Evolutionary conservation across 1,140 invertebrate genomes (phyloP).

Genomic region (Bactericera cockerelli): DNA sequence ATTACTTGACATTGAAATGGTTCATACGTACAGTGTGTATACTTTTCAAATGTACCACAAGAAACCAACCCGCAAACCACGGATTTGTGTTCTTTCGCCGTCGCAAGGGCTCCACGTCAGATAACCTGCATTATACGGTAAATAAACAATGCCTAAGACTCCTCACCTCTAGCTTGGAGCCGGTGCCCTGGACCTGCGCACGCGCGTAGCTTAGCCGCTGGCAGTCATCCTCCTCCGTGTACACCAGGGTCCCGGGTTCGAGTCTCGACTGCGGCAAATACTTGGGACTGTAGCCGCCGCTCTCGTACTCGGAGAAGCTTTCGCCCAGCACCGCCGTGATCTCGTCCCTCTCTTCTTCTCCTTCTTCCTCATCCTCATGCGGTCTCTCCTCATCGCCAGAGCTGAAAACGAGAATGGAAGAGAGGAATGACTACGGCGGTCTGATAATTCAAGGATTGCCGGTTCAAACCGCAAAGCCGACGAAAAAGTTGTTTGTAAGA

Average conservation of each 20-base stretch:
- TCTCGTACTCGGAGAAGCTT: conserved; percentile 53
- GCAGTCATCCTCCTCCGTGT: conserved; percentile 60
- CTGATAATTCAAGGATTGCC: too few relatives aligned
- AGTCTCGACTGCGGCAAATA: conserved; percentile 49
- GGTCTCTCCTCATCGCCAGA: conserved; percentile 14
- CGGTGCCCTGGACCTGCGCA: conserved; percentile 39
- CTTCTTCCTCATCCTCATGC: conserved; percentile 12
- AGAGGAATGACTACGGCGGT: too few relatives aligned
- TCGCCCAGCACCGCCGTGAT: conserved; percentile 35
- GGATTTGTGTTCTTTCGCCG: too few relatives aligned
- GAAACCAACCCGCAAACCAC: too few relatives aligned
- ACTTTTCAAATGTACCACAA: too few relatives aligned
- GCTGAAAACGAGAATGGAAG: conserved; percentile 2
- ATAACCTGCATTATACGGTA: too few relatives aligned
- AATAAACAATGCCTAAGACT: too few relatives aligned
- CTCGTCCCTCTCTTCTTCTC: conserved; percentile 31
- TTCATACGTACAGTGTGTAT: too few relatives aligned
- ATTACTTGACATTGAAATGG: too few relatives aligned
- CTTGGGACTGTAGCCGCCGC: conserved; percentile 69
- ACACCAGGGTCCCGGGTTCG: conserved; percentile 68
- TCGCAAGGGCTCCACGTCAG: too few relatives aligned
- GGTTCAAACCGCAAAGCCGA: too few relatives aligned
- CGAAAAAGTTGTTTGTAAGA: too few relatives aligned
- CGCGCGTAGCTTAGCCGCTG: conserved; percentile 58
- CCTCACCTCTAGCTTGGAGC: conserved; percentile 33